Evolutionary conservation across 2,888 invertebrate species (phyloP), one percentile per base, ranked within the genome.

Genomic region (Pterostichus niger): DNA sequence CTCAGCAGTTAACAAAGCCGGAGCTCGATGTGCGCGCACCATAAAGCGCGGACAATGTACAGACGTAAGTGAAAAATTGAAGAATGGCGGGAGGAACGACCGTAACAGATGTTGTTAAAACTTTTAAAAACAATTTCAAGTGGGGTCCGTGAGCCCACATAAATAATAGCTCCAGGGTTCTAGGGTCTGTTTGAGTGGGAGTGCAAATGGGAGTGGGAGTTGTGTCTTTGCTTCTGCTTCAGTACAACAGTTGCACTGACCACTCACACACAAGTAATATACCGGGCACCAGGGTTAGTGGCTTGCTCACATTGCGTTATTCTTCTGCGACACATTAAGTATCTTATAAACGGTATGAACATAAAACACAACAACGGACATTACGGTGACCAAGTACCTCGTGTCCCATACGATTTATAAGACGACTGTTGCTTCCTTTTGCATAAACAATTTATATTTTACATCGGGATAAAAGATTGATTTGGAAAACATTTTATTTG

Each of bases 21-120:
- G 68, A 24, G 31, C 61, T 56, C 80, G 64, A 64, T 64, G 64
- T 68, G 80, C 80, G 80, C 68, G 80, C 56, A 56, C 81, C 73
- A 81, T 81, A 81, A 81, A 81, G 59, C 73, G 56, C 56, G 73
- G 73, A 81, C 81, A 81, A 81, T 81, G 81, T 81, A 73, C 85
- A 83, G 85, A 85, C 81, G 83, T 86, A 86, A 86, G 86, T 86
- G 86, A 87, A 86, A 87, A 87, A 86, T 86, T 86, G 86, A 86
- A 86, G 86, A 86, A 86, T 85, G 85, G 85, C 86, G 85, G 73
- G 73, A 81, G 73, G 73, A 81, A 81, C 81, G 81, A 81, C 84
- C 85, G 85, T 85, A 83, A 85, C 86, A 86, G 85, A 86, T 86
- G 86, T 85, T 87, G 85, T 86, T 85, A 86, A 86, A 86, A 86